These are phyloP conservation scores for Galemys pyrenaicus DNA, from an alignment of 2,113 vertebrate species.

Conservation along the genomic window DNA sequence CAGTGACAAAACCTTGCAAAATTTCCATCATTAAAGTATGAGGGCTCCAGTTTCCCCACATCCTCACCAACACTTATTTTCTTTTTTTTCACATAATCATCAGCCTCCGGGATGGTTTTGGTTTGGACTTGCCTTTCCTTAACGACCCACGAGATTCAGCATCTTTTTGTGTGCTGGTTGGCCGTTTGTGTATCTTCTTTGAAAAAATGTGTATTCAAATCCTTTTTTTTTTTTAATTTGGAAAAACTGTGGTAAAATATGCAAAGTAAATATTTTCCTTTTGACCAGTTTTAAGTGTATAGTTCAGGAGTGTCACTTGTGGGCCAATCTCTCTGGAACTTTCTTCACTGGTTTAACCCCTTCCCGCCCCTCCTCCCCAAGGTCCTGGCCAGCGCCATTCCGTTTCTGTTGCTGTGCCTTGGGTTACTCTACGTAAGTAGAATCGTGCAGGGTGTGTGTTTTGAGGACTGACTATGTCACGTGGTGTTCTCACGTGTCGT, in stretches of 20 bases:
- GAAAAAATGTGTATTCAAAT: not conserved
- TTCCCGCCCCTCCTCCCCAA: not conserved
- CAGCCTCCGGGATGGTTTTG: not conserved
- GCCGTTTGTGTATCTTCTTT: not conserved
- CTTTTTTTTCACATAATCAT: not conserved
- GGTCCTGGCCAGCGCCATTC: not conserved
- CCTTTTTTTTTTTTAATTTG: not conserved
- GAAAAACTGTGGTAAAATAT: not conserved
- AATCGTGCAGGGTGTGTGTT: not conserved
- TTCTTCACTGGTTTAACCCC: not conserved
- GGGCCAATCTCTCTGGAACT: not conserved
- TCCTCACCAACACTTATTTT: not conserved
- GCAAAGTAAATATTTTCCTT: not conserved
- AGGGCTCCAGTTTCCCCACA: not conserved
- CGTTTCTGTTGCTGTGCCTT: not conserved
- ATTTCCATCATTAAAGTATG: not conserved
- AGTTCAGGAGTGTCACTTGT: not conserved
- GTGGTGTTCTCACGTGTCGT: not conserved
- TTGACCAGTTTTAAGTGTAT: not conserved
- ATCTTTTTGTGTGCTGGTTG: not conserved
- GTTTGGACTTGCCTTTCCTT: not conserved
- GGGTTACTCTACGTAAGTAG: not conserved
- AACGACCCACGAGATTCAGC: not conserved
- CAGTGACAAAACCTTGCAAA: not conserved
- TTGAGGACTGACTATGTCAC: not conserved